Evolutionary conservation across 2,888 invertebrate species (phyloP).

Genomic region (Ptychoptera contaminata): DNA sequence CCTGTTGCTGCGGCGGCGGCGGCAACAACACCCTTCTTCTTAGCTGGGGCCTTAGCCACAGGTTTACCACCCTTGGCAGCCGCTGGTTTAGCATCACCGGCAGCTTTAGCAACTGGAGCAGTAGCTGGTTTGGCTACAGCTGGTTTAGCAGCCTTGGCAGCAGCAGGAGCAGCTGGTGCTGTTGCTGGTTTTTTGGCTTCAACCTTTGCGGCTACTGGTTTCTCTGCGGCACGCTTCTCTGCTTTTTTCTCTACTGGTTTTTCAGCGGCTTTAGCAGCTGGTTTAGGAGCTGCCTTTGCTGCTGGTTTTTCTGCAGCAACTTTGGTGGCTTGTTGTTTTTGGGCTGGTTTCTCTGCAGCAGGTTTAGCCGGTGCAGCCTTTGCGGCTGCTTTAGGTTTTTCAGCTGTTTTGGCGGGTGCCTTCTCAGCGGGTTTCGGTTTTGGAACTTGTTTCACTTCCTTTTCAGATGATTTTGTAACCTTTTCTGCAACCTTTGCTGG

Average conservation of each 20-base stretch:
- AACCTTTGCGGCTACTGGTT: slow-evolving; percentile 11
- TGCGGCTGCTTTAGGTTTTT: slow-evolving; percentile 12
- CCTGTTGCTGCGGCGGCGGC: slow-evolving; percentile 20
- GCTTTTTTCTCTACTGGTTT: slow-evolving; percentile 35
- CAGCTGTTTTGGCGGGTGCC: slow-evolving; percentile 12
- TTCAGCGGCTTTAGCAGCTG: slow-evolving; percentile 23
- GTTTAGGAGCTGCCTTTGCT: slow-evolving; percentile 15
- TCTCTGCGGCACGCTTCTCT: slow-evolving; percentile 33
- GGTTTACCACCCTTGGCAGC: slow-evolving; percentile 13
- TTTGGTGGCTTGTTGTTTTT: slow-evolving; percentile 7
- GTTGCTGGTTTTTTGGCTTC: slow-evolving; percentile 6
- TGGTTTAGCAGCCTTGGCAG: slow-evolving; percentile 4
- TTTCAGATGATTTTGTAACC: slow-evolving; percentile 21
- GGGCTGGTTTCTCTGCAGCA: slow-evolving; percentile 6
- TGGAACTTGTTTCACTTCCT: slow-evolving; percentile 24
- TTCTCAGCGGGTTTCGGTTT: slow-evolving; percentile 24
- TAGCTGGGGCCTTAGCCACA: slow-evolving; percentile 14
- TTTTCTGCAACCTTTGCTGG: slow-evolving; percentile 28
- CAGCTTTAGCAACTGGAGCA: slow-evolving; percentile 5
- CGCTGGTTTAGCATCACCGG: slow-evolving; percentile 19
- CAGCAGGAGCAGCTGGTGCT: slow-evolving; percentile 1
- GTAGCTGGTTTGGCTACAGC: slow-evolving; percentile 10
- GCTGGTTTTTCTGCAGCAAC: slow-evolving; percentile 10
- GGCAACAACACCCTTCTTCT: slow-evolving; percentile 21
- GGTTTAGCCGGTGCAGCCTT: slow-evolving; percentile 6